These are phyloP conservation scores for Urocolius indicus DNA, from an alignment of 2,113 vertebrate genomes.

Conservation along the genomic window DNA sequence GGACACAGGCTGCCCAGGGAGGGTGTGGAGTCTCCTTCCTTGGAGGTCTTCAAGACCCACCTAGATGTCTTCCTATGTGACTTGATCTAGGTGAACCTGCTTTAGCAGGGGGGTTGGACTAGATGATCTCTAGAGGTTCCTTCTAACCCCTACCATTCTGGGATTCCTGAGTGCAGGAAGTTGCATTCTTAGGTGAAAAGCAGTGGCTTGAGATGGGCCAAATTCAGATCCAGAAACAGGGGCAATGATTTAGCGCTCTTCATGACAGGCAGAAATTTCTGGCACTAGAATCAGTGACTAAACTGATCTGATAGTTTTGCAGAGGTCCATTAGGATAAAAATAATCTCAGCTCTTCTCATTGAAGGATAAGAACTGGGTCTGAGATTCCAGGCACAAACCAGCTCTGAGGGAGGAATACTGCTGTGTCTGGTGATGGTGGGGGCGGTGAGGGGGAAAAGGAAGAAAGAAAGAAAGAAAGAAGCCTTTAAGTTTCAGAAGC, in stretches of 20 bases:
- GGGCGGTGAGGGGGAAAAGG: too few relatives aligned
- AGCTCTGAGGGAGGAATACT: background rate
- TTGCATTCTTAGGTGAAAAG: background rate
- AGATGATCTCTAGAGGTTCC: too few relatives aligned
- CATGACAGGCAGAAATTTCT: background rate
- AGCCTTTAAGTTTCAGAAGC: background rate
- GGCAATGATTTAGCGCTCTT: background rate
- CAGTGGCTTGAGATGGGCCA: background rate
- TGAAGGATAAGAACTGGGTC: background rate
- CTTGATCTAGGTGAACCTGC: too few relatives aligned
- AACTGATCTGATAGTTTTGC: background rate
- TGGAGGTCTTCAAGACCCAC: too few relatives aligned
- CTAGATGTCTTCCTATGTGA: too few relatives aligned
- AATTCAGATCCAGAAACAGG: background rate
- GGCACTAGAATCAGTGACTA: background rate
- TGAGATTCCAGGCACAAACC: background rate
- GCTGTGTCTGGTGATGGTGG: background rate
- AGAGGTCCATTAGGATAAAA: background rate
- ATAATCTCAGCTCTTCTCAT: background rate
- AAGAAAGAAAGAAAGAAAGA: background rate
- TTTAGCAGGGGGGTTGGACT: too few relatives aligned
- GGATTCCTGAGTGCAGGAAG: too few relatives aligned
- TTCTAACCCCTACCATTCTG: too few relatives aligned
- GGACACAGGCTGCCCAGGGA: too few relatives aligned
- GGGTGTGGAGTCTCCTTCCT: too few relatives aligned